These are phyloP conservation scores for Sebastes flavidus DNA, from an alignment of 2,797 vertebrate genomes.

Conservation along the genomic window DNA sequence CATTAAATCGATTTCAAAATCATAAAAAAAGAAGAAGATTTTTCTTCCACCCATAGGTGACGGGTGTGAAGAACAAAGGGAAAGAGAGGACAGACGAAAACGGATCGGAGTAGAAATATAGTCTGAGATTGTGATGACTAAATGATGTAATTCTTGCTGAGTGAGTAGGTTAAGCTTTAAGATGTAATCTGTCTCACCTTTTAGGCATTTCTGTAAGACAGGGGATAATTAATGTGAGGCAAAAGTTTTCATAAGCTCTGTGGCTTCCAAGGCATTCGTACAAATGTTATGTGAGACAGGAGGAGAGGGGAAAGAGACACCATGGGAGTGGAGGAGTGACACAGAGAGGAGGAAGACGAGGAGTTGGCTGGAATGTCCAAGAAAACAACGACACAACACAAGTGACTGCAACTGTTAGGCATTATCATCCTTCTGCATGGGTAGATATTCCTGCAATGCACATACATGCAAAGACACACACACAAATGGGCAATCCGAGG, in stretches of 20 bases:
- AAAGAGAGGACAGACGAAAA: constrained; percentile 56
- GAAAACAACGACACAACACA: constrained; percentile 62
- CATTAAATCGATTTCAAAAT: too few species aligned
- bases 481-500: constrained; percentile 48
- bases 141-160: constrained; percentile 60
- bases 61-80: constrained; percentile 29
- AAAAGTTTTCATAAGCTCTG: constrained; percentile 67
- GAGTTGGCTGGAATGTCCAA: constrained; percentile 45
- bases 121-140: constrained; percentile 37
- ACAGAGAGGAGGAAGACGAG: constrained; percentile 49
- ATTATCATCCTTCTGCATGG: constrained; percentile 58
- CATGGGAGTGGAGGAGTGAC: constrained; percentile 69
- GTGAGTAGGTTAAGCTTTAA: constrained; percentile 57
- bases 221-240: constrained; percentile 66
- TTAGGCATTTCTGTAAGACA: constrained; percentile 51
- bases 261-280: constrained; percentile 67
- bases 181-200: constrained; percentile 66
- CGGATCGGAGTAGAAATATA: constrained; percentile 50
- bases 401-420: constrained; percentile 75
- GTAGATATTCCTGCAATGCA: constrained; percentile 60
- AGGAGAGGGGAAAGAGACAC: constrained; percentile 56
- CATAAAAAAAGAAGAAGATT: too few species aligned
- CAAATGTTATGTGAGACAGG: constrained; percentile 68
- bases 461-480: constrained; percentile 27
- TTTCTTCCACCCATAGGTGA: constrained; percentile 2